A percentile compares a stretch with the other conserved stretches of the same genome.
Conservation (phyloP, 53 echinoderm and acorn worm genomes). For the Apostichopus leukothele region DNA sequence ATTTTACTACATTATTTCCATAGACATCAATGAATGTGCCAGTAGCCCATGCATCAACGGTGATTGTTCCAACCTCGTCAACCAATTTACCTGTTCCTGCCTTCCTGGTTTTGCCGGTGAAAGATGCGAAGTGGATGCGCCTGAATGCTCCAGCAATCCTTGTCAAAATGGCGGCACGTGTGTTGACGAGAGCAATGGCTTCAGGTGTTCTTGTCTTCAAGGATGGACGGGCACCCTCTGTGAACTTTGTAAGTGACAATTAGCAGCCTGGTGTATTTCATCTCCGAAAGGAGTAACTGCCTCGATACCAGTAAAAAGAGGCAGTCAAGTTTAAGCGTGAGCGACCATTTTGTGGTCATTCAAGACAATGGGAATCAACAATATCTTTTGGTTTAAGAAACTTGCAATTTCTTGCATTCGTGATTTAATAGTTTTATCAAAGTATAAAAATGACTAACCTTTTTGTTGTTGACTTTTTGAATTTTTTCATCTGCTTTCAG, state of each 20-base stretch:
- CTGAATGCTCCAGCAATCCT: conserved; percentile 8
- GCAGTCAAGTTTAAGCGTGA: too few relatives aligned
- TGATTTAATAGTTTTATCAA: neutral
- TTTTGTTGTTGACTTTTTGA: too few relatives aligned
- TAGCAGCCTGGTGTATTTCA: too few relatives aligned
- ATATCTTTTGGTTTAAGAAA: too few relatives aligned
- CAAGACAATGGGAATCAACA: too few relatives aligned
- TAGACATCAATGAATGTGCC: conserved; percentile 41
- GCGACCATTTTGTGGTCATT: too few relatives aligned
- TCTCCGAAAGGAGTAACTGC: too few relatives aligned
- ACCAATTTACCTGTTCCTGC: conserved; percentile 52
- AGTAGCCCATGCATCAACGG: conserved; percentile 55
- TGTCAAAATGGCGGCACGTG: conserved; percentile 31
- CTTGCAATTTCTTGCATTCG: too few relatives aligned
- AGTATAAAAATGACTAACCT: neutral
- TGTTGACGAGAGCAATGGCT: conserved; percentile 20
- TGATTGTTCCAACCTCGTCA: conserved; percentile 39
- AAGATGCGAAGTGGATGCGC: conserved; percentile 5
- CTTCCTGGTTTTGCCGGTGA: conserved; percentile 25
- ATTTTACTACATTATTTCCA: too few relatives aligned
- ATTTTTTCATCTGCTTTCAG: neutral
- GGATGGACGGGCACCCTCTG: conserved; percentile 30
- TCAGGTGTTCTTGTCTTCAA: conserved; percentile 39
- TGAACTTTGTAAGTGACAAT: neutral
- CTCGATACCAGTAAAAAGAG: too few relatives aligned